Evolutionary conservation across 2,888 invertebrate genomes (phyloP).

Genomic region (Cheilosia vulpina): DNA sequence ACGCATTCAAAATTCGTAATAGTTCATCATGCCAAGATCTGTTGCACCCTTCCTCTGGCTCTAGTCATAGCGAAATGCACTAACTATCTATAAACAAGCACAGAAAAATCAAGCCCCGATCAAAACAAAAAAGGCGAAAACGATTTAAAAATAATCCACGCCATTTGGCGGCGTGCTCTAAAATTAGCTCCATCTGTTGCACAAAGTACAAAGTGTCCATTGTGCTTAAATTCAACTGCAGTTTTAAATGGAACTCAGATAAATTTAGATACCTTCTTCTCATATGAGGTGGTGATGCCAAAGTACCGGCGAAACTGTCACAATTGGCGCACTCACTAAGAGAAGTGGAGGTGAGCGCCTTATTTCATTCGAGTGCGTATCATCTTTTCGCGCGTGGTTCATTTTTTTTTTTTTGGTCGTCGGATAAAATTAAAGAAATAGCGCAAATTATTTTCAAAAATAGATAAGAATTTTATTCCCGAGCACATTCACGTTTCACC

Average conservation of each 20-base stretch:
- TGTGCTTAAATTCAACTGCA: conserved; percentile 63
- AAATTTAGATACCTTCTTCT: conserved; percentile 54
- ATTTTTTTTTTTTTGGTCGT: background rate
- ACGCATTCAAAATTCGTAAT: conserved; percentile 53
- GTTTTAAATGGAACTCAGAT: conserved; percentile 52
- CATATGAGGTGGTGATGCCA: conserved; percentile 35
- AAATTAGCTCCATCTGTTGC: conserved; percentile 70
- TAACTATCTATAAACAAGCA: conserved; percentile 20
- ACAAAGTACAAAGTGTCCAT: conserved; percentile 44
- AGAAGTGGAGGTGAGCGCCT: background rate
- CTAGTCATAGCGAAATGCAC: conserved; percentile 41
- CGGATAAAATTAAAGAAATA: conserved; percentile 37
- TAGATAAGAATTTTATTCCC: conserved; percentile 58
- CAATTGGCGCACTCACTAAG: background rate
- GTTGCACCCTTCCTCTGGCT: conserved; percentile 62
- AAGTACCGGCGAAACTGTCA: conserved; percentile 46
- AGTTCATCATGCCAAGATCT: conserved; percentile 73
- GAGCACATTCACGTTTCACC: conserved; percentile 52
- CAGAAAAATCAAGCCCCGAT: conserved; percentile 50
- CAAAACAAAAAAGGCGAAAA: conserved; percentile 25
- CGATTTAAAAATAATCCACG: conserved; percentile 44
- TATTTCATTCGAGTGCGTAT: conserved; percentile 45
- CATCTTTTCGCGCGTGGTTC: conserved; percentile 2
- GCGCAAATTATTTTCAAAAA: conserved; percentile 63
- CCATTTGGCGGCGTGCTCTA: conserved; percentile 47